phyloP scores from a whole-genome alignment of 2,888 invertebrate genomes.

The Galerucella nymphaeae region DNA sequence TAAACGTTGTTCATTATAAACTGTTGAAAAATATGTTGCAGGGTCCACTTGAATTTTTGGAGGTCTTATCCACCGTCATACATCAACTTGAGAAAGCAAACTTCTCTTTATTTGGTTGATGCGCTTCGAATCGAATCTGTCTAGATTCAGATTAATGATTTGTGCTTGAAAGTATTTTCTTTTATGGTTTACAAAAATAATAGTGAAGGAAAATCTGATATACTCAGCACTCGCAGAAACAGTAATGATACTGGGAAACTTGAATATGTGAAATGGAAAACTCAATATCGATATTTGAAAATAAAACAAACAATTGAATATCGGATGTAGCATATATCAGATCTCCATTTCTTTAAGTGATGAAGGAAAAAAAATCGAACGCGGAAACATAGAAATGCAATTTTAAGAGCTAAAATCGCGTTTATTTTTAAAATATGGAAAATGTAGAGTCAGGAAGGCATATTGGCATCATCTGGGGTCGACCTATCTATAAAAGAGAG shows the following conservation, averaged over 20 bases:
- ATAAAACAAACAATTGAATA: neutral
- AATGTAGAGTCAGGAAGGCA: neutral
- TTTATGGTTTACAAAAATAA: too few relatives aligned
- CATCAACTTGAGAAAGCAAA: too few relatives aligned
- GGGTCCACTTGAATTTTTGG: too few relatives aligned
- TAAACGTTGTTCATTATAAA: too few relatives aligned
- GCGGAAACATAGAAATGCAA: neutral
- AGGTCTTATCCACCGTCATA: too few relatives aligned
- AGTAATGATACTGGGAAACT: neutral
- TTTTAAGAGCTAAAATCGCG: neutral
- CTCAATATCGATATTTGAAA: conserved; percentile 1
- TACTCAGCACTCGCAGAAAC: neutral
- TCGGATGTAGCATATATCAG: neutral
- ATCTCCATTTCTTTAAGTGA: neutral
- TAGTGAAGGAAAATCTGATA: neutral
- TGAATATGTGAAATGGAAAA: neutral
- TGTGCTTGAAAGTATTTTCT: too few relatives aligned
- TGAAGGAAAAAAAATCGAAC: neutral
- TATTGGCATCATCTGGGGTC: neutral
- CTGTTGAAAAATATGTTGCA: too few relatives aligned
- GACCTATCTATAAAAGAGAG: neutral
- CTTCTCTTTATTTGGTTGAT: too few relatives aligned
- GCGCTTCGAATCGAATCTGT: too few relatives aligned
- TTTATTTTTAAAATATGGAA: neutral
- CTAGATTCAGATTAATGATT: too few relatives aligned